Evolutionary conservation across 1,140 invertebrate species (phyloP), one percentile per base, ranked within the genome.

Genomic region (Brachionus plicatilis): DNA sequence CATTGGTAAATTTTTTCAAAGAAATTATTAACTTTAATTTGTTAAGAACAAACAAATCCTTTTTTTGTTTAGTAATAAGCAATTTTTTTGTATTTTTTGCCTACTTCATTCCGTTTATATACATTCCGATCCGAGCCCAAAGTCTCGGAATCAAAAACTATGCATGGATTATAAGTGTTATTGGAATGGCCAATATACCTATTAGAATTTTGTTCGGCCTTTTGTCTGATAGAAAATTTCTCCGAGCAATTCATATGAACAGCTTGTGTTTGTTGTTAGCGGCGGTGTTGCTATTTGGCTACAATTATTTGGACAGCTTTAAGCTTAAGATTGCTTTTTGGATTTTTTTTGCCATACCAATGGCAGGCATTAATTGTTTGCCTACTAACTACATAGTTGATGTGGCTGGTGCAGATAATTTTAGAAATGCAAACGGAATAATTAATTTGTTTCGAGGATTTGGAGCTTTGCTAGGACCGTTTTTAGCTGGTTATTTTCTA

Each of bases 71-170:
- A 89, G 93, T 93, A 17, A 83, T 95, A 37, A 97, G 95, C 24
- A 98, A 98, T 89, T 96, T 98, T 88, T 93, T 95, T 87, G 98
- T 96, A 4, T 96, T 94, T 88, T 94, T 99, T 86, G 96, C 96
- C 47, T 99, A 97, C 91, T 96, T 97, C 89, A 93, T 97, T 87
- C 96, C 96, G n/a, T 89, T 82, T 95, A 96, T 90, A 91, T 97
- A 85, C 95, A 94, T 89, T 91, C 89, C 89, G 27, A 89, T 90
- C 85, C 87, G 89, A 80, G 90, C 89, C 4, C 80, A 87, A 29
- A 83, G 86, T 43, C 75, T 86, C 47, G 76, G 76, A 9, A 53
- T 80, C 24, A 24, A 29, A 9, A 29, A 80, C n/a, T 80, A 83
- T 66, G 5, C 65, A 29, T 47, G 60, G 84, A 20, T 70, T 29